Evolutionary conservation across 2,888 invertebrate genomes (phyloP), one percentile per base, ranked within the genome.

Genomic region (Morpho helenor): DNA sequence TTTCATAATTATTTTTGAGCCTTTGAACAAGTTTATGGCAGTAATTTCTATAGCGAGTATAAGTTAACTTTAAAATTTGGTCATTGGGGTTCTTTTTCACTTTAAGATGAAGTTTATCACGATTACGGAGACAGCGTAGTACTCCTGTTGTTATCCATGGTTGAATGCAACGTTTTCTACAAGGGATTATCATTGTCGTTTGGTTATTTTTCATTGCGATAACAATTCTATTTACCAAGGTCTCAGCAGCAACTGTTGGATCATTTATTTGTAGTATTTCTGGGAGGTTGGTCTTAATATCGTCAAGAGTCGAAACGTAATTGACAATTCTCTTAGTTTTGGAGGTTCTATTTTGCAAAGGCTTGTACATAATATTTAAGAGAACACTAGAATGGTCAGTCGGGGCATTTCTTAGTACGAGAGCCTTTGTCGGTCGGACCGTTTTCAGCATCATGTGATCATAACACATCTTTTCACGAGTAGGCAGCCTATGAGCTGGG

Each of bases 391-490:
- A 52, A 23, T 64, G 60, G 51, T 64, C 60, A 31, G 60, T 64
- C 7, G 58, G 56, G 16, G 62, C 53, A 40, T 56, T 57, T n/a
- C 31, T 40, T n/a, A 62, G 59, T 22, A 59, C 59, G 7, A 62
- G 10, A 16, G 54, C 50, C 42, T 50, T 53, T n/a, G 57, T 53
- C 23, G 45, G 7, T 16, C 6, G 39, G 23, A 10, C 31, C 7
- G 60, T 55, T 58, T 63, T 66, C 7, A 66, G 10, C 42, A 66
- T 57, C 7, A 59, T 49, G 22, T 66, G 64, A 52, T 66, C 63
- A 10, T 58, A 45, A 43, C 63, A 61, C 22, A 60, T 67, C n/a
- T 57, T 56, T 3, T 41, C 52, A 31, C 67, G 54, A n/a, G 67
- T 67, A 43, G 63, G 62, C 9, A 61, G 16, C 8, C 51, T 52